phyloP scores from a whole-genome alignment of 2,888 invertebrate species.

The Steinernema hermaphroditum region DNA sequence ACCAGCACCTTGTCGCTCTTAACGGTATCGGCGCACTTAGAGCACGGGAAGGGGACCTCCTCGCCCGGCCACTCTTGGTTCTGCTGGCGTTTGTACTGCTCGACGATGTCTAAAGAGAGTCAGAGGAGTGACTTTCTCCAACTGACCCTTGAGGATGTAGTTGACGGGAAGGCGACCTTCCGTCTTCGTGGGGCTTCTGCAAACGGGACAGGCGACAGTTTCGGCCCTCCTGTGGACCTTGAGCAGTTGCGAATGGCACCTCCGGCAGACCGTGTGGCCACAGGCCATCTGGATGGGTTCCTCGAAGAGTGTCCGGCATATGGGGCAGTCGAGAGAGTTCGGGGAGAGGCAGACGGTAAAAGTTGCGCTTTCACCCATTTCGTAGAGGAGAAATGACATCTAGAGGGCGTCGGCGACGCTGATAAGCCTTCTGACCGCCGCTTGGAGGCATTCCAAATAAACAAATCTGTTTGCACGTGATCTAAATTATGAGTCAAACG shows the following conservation, averaged over 20 bases:
- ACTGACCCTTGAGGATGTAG: neutral
- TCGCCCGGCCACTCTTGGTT: neutral
- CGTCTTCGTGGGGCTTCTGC: neutral
- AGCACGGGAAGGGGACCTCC: neutral
- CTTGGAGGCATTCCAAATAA: neutral
- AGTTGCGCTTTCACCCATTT: neutral
- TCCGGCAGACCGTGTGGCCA: neutral
- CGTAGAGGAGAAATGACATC: slow-evolving; percentile 1
- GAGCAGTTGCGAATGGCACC: neutral
- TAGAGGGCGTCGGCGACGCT: neutral
- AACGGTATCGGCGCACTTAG: neutral
- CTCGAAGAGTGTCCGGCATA: neutral
- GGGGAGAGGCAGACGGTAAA: neutral
- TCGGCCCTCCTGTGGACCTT: neutral
- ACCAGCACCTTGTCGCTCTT: neutral
- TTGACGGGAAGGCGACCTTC: neutral
- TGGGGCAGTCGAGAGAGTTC: slow-evolving; percentile 6
- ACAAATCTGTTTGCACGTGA: slow-evolving; percentile 5
- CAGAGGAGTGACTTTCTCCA: neutral
- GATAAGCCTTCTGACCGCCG: neutral
- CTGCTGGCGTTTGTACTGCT: neutral
- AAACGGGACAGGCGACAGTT: neutral
- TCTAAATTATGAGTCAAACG: neutral
- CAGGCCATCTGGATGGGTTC: neutral
- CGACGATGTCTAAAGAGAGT: neutral